Evolutionary conservation across 2,113 vertebrate species (phyloP), one percentile per base, ranked within the genome.

Genomic region (Eurystomus gularis): DNA sequence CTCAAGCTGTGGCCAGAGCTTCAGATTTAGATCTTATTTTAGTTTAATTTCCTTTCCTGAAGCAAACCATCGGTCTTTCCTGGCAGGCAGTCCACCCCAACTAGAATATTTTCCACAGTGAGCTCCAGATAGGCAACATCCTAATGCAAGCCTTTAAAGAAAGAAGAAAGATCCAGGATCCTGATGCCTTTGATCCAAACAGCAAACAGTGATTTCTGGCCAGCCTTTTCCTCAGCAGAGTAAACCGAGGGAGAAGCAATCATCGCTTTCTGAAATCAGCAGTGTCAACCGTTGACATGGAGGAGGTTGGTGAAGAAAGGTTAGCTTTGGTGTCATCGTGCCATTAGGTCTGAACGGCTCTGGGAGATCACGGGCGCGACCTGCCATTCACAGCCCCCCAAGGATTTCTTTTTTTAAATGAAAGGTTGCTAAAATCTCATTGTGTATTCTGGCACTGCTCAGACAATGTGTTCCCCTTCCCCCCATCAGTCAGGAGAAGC

Each of bases 351-450:
- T 94, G 83, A 94, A 58, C 0, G 1, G 83, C 89, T 91, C 89
- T 64, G 92, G 58, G 92, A 88, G 88, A 92, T 92, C 88, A 83
- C 60, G 48, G 9, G 88, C 66, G 19, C 55, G 81, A 65, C 64
- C 90, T 93, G 94, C 82, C 95, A 93, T 48, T 97, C 96, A 96
- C 64, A 93, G 92, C 66, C 42, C 94, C 90, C 92, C 64, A 31
- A 88, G 92, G 93, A 80, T 83, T 96, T 88, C 31, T 82, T 68
- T 86, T 61, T 96, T 73, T 44, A 90, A 96, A 93, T 75, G 88
- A 86, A 94, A 96, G 72, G 48, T 81, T 94, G 85, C 80, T 83
- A 83, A 88, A 88, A 86, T 42, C 82, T 96, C 85, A 86, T 96
- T 96, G 68, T 33, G 31, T 90, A 83, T 92, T 95, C 94, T 61